A percentile compares a stretch with the other conserved stretches of the same genome.
These are phyloP conservation scores for Cremastinae sp. DNA, from an alignment of 2,888 invertebrate genomes.

Conservation along the genomic window DNA sequence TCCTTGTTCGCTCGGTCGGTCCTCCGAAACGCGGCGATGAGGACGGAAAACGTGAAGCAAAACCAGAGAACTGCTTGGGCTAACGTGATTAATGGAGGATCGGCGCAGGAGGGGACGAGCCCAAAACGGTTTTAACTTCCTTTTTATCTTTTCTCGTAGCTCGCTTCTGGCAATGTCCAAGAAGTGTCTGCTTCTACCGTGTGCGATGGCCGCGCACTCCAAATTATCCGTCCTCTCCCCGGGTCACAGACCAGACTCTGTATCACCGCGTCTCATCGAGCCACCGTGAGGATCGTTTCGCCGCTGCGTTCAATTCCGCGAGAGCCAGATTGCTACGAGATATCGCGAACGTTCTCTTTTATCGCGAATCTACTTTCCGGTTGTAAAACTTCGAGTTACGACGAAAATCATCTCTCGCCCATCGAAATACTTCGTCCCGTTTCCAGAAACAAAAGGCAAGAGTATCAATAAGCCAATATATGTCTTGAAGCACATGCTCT, in stretches of 20 bases:
- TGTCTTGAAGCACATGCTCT: too few relatives aligned
- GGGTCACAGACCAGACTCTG: slow-evolving; percentile 39
- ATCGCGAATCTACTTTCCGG: too few relatives aligned
- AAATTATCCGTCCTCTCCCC: slow-evolving; percentile 3
- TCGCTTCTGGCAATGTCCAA: slow-evolving; percentile 25
- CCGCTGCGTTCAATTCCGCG: slow-evolving; percentile 18
- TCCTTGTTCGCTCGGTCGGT: slow-evolving; percentile 54
- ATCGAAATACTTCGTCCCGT: background rate
- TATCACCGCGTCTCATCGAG: slow-evolving; percentile 63
- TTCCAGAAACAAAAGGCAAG: too few relatives aligned
- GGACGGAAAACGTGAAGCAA: slow-evolving; percentile 63
- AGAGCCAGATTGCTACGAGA: too few relatives aligned
- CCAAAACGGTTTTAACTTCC: slow-evolving; percentile 19
- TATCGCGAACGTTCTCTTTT: background rate
- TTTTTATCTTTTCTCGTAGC: slow-evolving; percentile 44
- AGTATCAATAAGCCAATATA: too few relatives aligned
- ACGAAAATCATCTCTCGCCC: background rate
- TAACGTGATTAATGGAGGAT: slow-evolving; percentile 75
- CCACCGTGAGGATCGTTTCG: slow-evolving; percentile 64
- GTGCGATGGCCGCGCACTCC: slow-evolving; percentile 29
- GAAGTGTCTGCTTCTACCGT: too few relatives aligned
- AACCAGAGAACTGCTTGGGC: slow-evolving; percentile 65
- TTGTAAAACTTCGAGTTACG: too few relatives aligned
- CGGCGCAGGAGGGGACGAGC: slow-evolving; percentile 60
- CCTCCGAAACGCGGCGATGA: slow-evolving; percentile 34